phyloP scores from a whole-genome alignment of 2,113 vertebrate genomes.

The Leucoraja erinaceus region DNA sequence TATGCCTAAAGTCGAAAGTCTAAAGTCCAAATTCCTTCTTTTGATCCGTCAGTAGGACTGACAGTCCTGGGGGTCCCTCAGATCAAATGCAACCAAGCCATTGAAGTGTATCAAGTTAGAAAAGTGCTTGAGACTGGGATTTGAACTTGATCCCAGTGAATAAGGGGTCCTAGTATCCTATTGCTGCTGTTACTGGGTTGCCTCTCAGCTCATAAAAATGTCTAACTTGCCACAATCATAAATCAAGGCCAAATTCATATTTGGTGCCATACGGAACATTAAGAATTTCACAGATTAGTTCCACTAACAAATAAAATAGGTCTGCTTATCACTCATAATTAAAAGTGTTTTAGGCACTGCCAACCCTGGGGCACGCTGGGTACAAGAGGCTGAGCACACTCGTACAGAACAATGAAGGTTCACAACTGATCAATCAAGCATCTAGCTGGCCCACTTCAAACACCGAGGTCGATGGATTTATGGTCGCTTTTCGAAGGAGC shows the following conservation, averaged over 20 bases:
- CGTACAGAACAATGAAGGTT: slow-evolving; percentile 22
- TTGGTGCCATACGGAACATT: neutral
- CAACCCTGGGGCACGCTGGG: slow-evolving; percentile 1
- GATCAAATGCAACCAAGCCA: neutral
- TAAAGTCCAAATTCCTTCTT: too few relatives aligned
- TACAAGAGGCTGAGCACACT: neutral
- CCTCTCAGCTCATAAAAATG: slow-evolving; percentile 22
- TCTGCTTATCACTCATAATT: neutral
- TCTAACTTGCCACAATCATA: neutral
- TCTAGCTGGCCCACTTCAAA: neutral
- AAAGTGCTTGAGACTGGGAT: neutral
- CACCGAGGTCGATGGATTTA: neutral
- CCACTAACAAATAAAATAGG: neutral
- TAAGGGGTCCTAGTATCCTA: neutral
- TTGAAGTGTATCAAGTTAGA: neutral
- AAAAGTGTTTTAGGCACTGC: neutral
- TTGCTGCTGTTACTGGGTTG: neutral
- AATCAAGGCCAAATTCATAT: neutral
- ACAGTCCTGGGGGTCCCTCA: neutral
- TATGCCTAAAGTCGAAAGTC: too few relatives aligned
- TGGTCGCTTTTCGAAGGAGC: neutral
- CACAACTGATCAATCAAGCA: slow-evolving; percentile 7
- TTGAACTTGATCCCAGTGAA: slow-evolving; percentile 15
- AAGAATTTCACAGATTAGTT: slow-evolving; percentile 11
- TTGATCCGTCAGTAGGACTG: neutral